A percentile compares a stretch with the other conserved stretches of the same genome.
Evolutionary conservation across 1,140 invertebrate species (phyloP).

Genomic region (Sycophaga agraensis): DNA sequence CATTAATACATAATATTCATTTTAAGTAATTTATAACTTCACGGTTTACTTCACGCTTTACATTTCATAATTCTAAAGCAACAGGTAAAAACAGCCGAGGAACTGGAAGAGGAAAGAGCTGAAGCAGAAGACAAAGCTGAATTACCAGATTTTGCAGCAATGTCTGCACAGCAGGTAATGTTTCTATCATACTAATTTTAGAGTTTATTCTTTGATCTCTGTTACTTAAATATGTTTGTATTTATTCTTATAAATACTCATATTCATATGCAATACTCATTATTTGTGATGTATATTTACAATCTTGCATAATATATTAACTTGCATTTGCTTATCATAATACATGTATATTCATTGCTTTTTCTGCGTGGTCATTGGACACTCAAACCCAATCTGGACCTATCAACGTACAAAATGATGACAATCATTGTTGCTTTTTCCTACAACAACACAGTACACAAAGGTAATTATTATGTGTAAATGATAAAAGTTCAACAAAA

Average conservation of each 20-base stretch:
- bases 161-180: conserved; percentile 59
- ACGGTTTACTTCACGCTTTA: background rate
- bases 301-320: background rate
- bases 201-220: background rate
- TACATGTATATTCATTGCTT: conserved; percentile 19
- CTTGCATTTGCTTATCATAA: conserved; percentile 12
- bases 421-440: conserved; percentile 13
- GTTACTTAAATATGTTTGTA: background rate
- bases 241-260: conserved; percentile 2
- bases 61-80: background rate
- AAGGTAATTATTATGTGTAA: conserved; percentile 23
- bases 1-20: too few relatives aligned
- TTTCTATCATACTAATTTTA: background rate
- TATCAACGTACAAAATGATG: background rate
- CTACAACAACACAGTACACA: conserved; percentile 18
- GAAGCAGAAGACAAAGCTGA: conserved; percentile 53
- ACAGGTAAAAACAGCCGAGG: conserved; percentile 42
- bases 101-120: conserved; percentile 55
- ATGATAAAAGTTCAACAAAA: too few relatives aligned
- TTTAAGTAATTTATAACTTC: too few relatives aligned
- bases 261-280: background rate
- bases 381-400: background rate
- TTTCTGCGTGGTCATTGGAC: conserved; percentile 17
- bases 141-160: conserved; percentile 56
- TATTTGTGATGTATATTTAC: background rate